Evolutionary conservation across 2,113 vertebrate genomes (phyloP).

Genomic region (Corythoichthys haematopterus): DNA sequence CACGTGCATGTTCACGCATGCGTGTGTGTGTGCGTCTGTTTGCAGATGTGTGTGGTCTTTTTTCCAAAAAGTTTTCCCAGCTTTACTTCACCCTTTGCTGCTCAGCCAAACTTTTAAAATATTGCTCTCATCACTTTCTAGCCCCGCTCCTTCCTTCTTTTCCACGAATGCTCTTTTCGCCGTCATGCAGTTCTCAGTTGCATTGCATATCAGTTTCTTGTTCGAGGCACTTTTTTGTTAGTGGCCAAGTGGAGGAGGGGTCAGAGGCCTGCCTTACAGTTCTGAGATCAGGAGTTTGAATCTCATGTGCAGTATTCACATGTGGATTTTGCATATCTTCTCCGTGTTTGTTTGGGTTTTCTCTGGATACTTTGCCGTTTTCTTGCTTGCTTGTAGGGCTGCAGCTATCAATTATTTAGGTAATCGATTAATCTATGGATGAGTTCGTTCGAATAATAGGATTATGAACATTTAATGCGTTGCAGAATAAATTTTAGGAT

Average conservation of each 20-base stretch:
- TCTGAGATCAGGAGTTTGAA: too few species aligned
- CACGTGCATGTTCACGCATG: conserved; percentile 9
- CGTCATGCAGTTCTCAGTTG: conserved; percentile 1
- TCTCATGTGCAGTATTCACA: too few species aligned
- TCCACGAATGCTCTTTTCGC: conserved; percentile 4
- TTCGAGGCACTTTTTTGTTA: background rate
- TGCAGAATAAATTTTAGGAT: too few species aligned
- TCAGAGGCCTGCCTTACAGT: too few species aligned
- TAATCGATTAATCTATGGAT: too few species aligned
- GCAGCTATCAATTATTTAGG: too few species aligned
- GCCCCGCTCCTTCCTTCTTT: background rate
- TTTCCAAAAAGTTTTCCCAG: conserved; percentile 35
- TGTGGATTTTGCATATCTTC: too few species aligned
- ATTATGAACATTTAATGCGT: too few species aligned
- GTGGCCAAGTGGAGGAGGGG: background rate
- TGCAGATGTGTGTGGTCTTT: conserved; percentile 47
- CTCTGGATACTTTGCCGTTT: too few species aligned
- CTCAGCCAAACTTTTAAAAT: conserved; percentile 53
- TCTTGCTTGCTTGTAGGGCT: too few species aligned
- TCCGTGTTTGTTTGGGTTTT: too few species aligned
- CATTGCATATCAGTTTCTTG: background rate
- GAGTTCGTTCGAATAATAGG: too few species aligned
- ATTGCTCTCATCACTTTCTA: conserved; percentile 42
- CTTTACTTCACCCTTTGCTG: conserved; percentile 35
- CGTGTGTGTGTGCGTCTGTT: conserved; percentile 9